Evolutionary conservation across 2,888 invertebrate genomes (phyloP).

Genomic region (Lycia hirtaria): DNA sequence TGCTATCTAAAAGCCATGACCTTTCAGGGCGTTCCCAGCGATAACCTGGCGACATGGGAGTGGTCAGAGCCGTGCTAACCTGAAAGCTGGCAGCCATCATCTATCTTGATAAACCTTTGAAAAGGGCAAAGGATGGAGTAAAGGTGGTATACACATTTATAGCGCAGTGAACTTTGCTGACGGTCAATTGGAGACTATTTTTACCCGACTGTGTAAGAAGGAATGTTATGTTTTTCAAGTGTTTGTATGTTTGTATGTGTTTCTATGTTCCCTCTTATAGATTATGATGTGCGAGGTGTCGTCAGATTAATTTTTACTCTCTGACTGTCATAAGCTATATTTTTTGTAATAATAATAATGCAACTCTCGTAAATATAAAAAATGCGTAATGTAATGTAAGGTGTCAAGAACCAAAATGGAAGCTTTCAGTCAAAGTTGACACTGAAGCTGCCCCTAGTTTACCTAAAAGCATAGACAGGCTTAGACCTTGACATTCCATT

Average conservation of each 20-base stretch:
- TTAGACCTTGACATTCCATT: too few relatives aligned
- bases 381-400: too few relatives aligned
- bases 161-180: constrained; percentile 4
- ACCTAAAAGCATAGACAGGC: background rate
- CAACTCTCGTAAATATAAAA: too few relatives aligned
- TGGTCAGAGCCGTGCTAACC: constrained; percentile 35
- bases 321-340: too few relatives aligned
- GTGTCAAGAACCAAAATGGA: too few relatives aligned
- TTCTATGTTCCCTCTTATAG: too few relatives aligned
- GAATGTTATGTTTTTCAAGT: background rate
- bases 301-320: too few relatives aligned
- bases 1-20: constrained; percentile 27
- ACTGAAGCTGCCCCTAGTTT: background rate
- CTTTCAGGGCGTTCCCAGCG: constrained; percentile 45
- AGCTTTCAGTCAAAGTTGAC: background rate
- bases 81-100: constrained; percentile 31
- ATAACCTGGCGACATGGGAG: constrained; percentile 38
- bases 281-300: too few relatives aligned
- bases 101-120: constrained; percentile 32
- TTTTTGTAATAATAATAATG: too few relatives aligned
- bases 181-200: background rate
- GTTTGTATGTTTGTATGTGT: too few relatives aligned
- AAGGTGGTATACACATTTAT: background rate
- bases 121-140: constrained; percentile 23
- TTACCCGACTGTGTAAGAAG: background rate